Conservation (phyloP, 2,888 invertebrate species). For the Hemithea aestivaria region DNA sequence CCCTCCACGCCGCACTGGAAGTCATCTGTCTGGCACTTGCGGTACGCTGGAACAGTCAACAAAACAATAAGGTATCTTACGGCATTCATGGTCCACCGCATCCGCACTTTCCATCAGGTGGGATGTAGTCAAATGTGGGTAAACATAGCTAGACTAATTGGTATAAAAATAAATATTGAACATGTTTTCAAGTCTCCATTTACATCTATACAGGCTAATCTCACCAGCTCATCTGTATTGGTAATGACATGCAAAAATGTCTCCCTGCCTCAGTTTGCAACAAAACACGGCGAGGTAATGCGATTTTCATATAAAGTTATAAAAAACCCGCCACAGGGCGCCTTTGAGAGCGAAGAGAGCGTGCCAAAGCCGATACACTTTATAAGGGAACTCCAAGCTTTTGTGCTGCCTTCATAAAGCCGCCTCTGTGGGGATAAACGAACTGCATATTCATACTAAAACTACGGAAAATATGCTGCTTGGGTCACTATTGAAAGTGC, state of each 20-base stretch:
- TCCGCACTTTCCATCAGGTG: too few species aligned
- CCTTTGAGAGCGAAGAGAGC: constrained; percentile 35
- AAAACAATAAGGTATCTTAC: too few species aligned
- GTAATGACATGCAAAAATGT: constrained; percentile 35
- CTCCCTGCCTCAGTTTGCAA: constrained; percentile 29
- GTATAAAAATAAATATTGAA: not conserved
- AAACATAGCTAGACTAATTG: too few species aligned
- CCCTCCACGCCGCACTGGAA: constrained; percentile 89
- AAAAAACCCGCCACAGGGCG: constrained; percentile 38
- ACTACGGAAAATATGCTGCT: not conserved
- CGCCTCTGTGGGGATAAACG: constrained; percentile 7
- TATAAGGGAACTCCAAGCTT: constrained; percentile 29
- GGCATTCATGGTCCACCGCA: too few species aligned
- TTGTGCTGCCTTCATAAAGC: constrained; percentile 27
- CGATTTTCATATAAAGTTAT: constrained; percentile 55
- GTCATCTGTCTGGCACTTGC: constrained; percentile 92
- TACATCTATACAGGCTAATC: constrained; percentile 16
- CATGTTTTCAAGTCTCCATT: constrained; percentile 1
- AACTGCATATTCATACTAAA: constrained; percentile 3
- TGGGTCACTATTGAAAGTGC: not conserved
- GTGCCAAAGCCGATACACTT: constrained; percentile 30
- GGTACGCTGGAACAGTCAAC: constrained; percentile 83
- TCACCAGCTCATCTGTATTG: constrained; percentile 23
- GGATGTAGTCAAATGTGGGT: too few species aligned
- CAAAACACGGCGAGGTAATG: constrained; percentile 39